phyloP scores from a whole-genome alignment of 2,797 vertebrate species.

The Eleutherodactylus coqui region DNA sequence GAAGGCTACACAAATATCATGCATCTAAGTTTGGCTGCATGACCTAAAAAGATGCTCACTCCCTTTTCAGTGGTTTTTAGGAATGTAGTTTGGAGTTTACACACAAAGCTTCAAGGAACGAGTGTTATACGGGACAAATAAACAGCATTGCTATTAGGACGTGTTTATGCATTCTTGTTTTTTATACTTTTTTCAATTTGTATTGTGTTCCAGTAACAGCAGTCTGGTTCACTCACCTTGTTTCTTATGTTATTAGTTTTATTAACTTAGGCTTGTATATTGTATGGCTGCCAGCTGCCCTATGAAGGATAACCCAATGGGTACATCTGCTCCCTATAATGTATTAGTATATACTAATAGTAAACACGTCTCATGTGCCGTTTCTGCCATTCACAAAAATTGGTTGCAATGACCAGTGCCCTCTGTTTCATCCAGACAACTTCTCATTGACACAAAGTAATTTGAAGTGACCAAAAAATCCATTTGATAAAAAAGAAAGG shows the following conservation, averaged over 20 bases:
- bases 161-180: background rate
- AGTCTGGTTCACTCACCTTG: background rate
- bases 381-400: too few relatives aligned
- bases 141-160: background rate
- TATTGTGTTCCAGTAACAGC: background rate
- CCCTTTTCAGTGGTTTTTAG: slow-evolving; percentile 4
- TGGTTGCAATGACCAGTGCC: too few relatives aligned
- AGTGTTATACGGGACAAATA: slow-evolving; percentile 7
- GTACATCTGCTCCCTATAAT: background rate
- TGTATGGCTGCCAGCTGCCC: background rate
- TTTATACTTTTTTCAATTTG: background rate
- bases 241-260: background rate
- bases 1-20: slow-evolving; percentile 31
- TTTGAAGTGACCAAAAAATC: too few relatives aligned
- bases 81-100: slow-evolving; percentile 31
- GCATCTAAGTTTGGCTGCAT: slow-evolving; percentile 2
- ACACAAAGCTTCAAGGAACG: background rate
- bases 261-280: background rate
- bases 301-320: background rate
- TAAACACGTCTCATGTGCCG: too few relatives aligned
- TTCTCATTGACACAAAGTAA: too few relatives aligned
- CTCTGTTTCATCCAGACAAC: too few relatives aligned
- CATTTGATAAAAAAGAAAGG: too few relatives aligned
- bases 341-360: background rate
- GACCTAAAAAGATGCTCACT: slow-evolving; percentile 9